phyloP scores from a whole-genome alignment of 2,797 vertebrate genomes.

The Ctenosaura bakeri region DNA sequence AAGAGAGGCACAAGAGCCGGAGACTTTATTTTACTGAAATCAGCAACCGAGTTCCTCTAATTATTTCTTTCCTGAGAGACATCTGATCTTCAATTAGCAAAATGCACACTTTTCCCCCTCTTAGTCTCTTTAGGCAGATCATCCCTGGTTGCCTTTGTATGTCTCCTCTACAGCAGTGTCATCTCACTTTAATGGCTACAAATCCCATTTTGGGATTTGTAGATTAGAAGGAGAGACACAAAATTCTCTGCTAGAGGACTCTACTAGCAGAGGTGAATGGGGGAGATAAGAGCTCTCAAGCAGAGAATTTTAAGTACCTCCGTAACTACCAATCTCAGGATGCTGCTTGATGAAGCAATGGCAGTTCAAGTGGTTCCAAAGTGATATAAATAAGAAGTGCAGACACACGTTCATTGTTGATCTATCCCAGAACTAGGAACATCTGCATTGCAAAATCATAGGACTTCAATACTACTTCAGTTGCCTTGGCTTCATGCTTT shows the following conservation, averaged over 20 bases:
- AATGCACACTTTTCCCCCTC: neutral
- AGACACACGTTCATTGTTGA: neutral
- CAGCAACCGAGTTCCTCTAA: slow-evolving; percentile 31
- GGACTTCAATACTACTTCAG: too few relatives aligned
- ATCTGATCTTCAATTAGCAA: slow-evolving; percentile 40
- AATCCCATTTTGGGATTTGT: neutral
- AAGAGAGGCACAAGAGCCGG: slow-evolving; percentile 44
- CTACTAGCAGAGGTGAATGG: too few relatives aligned
- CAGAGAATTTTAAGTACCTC: too few relatives aligned
- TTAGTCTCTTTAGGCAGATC: neutral
- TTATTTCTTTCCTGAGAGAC: neutral
- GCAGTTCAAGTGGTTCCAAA: too few relatives aligned
- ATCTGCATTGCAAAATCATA: too few relatives aligned
- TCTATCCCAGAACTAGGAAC: neutral
- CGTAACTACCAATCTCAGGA: too few relatives aligned
- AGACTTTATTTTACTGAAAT: slow-evolving; percentile 35
- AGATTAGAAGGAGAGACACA: neutral
- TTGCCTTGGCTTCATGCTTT: too few relatives aligned
- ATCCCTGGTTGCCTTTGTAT: neutral
- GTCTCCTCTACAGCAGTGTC: neutral
- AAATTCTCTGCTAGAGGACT: too few relatives aligned
- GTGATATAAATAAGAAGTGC: too few relatives aligned
- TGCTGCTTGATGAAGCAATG: too few relatives aligned
- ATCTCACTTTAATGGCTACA: too few relatives aligned
- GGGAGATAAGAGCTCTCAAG: too few relatives aligned